Evolutionary conservation across 2,888 invertebrate genomes (phyloP).

Genomic region (Drosophila koepferae): DNA sequence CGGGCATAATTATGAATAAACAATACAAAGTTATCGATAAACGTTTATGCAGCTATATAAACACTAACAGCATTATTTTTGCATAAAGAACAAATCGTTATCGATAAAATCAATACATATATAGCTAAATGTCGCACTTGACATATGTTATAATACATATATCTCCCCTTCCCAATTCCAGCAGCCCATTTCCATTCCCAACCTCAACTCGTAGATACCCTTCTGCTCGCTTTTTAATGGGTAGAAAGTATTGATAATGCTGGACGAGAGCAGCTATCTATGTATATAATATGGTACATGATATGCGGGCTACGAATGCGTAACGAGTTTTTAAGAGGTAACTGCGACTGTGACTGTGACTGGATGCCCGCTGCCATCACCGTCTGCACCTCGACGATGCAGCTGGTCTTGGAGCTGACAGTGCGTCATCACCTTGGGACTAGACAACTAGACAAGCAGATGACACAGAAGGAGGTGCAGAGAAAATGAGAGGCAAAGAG

Average conservation of each 20-base stretch:
- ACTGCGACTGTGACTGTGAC: neutral
- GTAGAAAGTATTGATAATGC: constrained; percentile 15
- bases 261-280: constrained; percentile 21
- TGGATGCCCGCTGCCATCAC: neutral
- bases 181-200: neutral
- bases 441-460: constrained; percentile 29
- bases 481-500: neutral
- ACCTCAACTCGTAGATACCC: neutral
- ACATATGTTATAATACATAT: neutral
- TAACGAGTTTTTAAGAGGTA: constrained; percentile 29
- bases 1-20: neutral
- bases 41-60: neutral
- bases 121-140: neutral
- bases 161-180: too few species aligned
- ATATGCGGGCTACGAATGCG: constrained; percentile 43
- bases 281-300: constrained; percentile 1
- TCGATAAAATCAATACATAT: neutral
- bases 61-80: neutral
- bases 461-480: constrained; percentile 16
- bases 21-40: neutral
- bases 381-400: neutral
- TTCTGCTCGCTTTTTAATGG: constrained; percentile 1
- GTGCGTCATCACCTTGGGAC: constrained; percentile 60
- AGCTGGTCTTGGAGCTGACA: constrained; percentile 16
- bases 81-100: neutral